These are phyloP conservation scores for Dolichomitus sp. DNA, from an alignment of 2,888 invertebrate species.

Conservation along the genomic window DNA sequence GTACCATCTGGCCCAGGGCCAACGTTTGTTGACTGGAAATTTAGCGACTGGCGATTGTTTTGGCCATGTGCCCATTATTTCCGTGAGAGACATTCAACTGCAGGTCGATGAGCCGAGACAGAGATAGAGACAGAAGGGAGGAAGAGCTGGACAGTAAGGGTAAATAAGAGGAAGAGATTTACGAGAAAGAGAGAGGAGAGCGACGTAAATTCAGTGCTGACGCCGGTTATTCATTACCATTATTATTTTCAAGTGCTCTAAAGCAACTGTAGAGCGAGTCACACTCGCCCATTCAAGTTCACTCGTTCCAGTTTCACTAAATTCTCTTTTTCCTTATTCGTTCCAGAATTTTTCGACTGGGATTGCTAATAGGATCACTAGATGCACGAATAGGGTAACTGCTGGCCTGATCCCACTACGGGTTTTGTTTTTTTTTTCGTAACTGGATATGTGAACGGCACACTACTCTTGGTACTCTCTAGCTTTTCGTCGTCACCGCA, in stretches of 20 bases:
- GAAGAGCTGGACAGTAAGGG: slow-evolving; percentile 26
- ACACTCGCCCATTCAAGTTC: slow-evolving; percentile 9
- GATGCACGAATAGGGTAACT: not conserved
- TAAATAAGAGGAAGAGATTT: slow-evolving; percentile 34
- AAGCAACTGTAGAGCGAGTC: not conserved
- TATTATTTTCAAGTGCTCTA: slow-evolving; percentile 66
- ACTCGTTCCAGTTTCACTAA: not conserved
- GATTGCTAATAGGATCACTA: not conserved
- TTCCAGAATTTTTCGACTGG: not conserved
- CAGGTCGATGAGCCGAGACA: slow-evolving; percentile 62
- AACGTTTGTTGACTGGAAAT: slow-evolving; percentile 85
- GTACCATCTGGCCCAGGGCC: slow-evolving; percentile 77
- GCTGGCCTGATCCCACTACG: not conserved
- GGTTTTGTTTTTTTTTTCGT: not conserved
- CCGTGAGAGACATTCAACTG: slow-evolving; percentile 57
- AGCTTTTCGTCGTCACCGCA: slow-evolving; percentile 28
- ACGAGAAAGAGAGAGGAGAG: slow-evolving; percentile 32
- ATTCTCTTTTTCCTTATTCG: not conserved
- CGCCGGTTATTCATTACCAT: slow-evolving; percentile 72
- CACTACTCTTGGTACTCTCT: not conserved
- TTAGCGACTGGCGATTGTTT: slow-evolving; percentile 84
- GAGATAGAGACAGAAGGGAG: slow-evolving; percentile 11
- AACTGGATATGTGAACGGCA: slow-evolving; percentile 14
- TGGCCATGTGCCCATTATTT: slow-evolving; percentile 83
- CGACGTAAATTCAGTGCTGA: slow-evolving; percentile 65